Conservation (phyloP, 2,113 vertebrate species). For the Piprites chloris region DNA sequence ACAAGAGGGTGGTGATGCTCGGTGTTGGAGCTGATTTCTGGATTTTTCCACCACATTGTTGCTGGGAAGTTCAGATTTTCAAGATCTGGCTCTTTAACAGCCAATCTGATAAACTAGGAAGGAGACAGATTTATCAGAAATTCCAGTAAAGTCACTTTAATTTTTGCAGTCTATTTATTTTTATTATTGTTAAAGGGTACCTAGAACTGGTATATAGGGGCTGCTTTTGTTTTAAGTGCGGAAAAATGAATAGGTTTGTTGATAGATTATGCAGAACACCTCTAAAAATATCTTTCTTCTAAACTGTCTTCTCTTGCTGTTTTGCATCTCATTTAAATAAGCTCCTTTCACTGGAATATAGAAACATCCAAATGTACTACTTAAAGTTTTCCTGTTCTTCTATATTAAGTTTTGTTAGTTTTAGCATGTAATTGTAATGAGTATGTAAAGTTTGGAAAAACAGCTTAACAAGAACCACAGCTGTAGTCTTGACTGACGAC, state of each 20-base stretch:
- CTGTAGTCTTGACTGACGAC: background rate
- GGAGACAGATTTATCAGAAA: background rate
- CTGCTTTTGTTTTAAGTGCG: background rate
- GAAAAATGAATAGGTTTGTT: background rate
- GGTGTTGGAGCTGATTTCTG: background rate
- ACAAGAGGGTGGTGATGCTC: background rate
- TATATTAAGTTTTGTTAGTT: background rate
- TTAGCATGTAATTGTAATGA: background rate
- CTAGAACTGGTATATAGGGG: background rate
- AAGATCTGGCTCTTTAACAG: background rate
- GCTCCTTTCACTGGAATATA: background rate
- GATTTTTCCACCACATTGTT: background rate
- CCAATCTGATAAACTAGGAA: background rate
- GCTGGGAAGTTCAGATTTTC: background rate
- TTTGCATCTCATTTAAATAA: slow-evolving; percentile 57
- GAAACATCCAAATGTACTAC: background rate
- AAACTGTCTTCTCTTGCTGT: background rate
- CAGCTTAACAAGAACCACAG: background rate
- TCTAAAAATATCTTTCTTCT: slow-evolving; percentile 24
- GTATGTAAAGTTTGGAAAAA: background rate
- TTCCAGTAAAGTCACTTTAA: background rate
- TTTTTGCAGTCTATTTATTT: background rate
- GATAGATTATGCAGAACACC: background rate
- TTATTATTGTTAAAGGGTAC: background rate
- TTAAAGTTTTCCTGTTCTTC: background rate